Conservation (phyloP, 2,113 vertebrate genomes). For the Aptenodytes patagonicus region DNA sequence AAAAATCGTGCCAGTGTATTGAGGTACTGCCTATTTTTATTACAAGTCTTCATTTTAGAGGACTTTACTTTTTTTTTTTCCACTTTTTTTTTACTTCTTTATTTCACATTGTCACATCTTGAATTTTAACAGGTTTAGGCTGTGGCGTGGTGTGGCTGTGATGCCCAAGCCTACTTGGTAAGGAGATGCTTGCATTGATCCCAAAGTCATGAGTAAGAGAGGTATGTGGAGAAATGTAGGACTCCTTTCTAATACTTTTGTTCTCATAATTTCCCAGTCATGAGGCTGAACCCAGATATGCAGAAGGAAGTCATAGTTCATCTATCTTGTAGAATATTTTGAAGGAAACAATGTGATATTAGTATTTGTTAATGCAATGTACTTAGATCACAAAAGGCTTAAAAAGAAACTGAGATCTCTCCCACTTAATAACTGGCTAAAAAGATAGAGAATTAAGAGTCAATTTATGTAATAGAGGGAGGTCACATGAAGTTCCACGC, state of each 20-base stretch:
- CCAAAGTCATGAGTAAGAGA: neutral
- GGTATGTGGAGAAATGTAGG: neutral
- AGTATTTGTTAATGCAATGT: neutral
- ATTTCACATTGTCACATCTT: neutral
- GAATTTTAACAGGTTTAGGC: neutral
- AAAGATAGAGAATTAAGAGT: neutral
- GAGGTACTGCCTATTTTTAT: neutral
- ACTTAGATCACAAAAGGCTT: neutral
- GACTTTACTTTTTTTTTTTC: neutral
- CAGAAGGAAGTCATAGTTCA: neutral
- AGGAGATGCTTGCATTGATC: neutral
- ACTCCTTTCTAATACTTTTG: neutral
- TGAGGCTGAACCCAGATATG: neutral
- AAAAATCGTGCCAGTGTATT: neutral
- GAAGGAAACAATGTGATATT: neutral
- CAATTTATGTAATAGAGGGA: neutral
- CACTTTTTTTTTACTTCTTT: neutral
- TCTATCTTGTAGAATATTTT: neutral
- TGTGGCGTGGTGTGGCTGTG: neutral
- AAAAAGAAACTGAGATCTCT: neutral
- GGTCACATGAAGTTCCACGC: neutral
- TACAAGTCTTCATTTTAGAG: neutral
- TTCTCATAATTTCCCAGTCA: neutral
- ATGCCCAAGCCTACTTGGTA: neutral
- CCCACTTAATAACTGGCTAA: neutral